These are phyloP conservation scores for Morone chrysops DNA, from an alignment of 2,113 vertebrate genomes.

Conservation along the genomic window DNA sequence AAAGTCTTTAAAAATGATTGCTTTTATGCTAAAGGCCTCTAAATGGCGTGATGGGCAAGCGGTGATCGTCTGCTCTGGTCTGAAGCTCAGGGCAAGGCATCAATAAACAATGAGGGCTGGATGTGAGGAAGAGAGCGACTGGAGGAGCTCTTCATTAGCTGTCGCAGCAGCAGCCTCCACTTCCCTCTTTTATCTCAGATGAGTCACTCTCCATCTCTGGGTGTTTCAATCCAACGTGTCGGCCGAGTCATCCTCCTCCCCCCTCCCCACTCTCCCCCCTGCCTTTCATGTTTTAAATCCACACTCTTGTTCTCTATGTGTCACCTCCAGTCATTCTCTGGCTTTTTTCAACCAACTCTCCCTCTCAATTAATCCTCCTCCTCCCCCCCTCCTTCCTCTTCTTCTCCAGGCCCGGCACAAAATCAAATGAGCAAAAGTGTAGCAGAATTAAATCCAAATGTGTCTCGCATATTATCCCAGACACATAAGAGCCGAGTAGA, in stretches of 20 bases:
- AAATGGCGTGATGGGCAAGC: conserved; percentile 70
- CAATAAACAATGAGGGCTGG: conserved; percentile 83
- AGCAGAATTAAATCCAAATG: conserved; percentile 69
- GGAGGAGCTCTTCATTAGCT: conserved; percentile 81
- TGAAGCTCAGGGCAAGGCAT: conserved; percentile 72
- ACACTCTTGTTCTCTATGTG: conserved; percentile 70
- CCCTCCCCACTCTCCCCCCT: background rate
- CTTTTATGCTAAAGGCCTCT: conserved; percentile 76
- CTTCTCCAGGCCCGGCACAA: conserved; percentile 1
- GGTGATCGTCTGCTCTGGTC: conserved; percentile 69
- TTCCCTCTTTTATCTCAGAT: conserved; percentile 79
- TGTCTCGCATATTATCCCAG: conserved; percentile 55
- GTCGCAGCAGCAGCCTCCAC: conserved; percentile 62
- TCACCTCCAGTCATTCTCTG: conserved; percentile 73
- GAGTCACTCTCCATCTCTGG: conserved; percentile 72
- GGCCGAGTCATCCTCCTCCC: conserved; percentile 39
- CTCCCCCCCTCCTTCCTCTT: conserved; percentile 10
- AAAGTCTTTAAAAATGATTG: conserved; percentile 51
- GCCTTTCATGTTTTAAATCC: conserved; percentile 80
- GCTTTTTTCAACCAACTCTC: conserved; percentile 58
- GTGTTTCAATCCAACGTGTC: conserved; percentile 71
- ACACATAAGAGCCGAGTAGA: conserved; percentile 47
- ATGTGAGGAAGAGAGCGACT: conserved; percentile 61
- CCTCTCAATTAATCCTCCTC: conserved; percentile 71
- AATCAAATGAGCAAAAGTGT: conserved; percentile 68